These are phyloP conservation scores for Podarcis lilfordi DNA, from an alignment of 2,797 vertebrate genomes.

Conservation along the genomic window DNA sequence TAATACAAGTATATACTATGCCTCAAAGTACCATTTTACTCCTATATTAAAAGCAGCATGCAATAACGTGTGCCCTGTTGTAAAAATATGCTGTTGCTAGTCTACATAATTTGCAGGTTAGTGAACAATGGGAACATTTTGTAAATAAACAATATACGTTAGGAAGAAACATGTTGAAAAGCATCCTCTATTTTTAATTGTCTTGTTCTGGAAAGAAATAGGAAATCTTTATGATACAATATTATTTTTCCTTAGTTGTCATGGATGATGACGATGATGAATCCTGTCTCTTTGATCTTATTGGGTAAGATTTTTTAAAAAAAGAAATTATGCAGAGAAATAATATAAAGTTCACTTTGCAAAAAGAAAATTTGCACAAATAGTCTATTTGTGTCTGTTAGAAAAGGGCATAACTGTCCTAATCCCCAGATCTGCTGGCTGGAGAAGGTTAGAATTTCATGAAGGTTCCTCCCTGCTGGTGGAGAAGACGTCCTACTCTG, in stretches of 20 bases:
- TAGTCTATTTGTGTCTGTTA: neutral
- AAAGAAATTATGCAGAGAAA: conserved; percentile 3
- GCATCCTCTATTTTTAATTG: neutral
- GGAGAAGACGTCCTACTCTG: neutral
- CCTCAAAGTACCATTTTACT: neutral
- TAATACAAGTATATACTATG: neutral
- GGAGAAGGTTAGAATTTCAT: neutral
- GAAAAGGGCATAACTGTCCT: neutral
- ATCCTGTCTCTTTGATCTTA: conserved; percentile 99
- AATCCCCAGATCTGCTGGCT: neutral
- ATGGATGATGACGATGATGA: conserved; percentile 99
- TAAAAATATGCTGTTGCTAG: neutral
- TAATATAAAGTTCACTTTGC: neutral
- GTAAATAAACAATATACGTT: neutral
- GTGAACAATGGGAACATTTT: neutral
- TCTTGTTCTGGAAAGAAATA: conserved; percentile 7
- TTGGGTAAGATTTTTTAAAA: conserved; percentile 86
- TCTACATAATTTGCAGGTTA: neutral
- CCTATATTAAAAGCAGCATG: neutral
- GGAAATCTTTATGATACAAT: conserved; percentile 33
- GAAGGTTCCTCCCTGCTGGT: neutral
- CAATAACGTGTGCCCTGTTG: neutral
- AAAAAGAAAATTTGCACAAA: conserved; percentile 3
- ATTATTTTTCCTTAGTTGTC: conserved; percentile 86
- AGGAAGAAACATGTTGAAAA: conserved; percentile 4